phyloP scores from a whole-genome alignment of 2,888 invertebrate species.

The Amblyjoppa proteus region DNA sequence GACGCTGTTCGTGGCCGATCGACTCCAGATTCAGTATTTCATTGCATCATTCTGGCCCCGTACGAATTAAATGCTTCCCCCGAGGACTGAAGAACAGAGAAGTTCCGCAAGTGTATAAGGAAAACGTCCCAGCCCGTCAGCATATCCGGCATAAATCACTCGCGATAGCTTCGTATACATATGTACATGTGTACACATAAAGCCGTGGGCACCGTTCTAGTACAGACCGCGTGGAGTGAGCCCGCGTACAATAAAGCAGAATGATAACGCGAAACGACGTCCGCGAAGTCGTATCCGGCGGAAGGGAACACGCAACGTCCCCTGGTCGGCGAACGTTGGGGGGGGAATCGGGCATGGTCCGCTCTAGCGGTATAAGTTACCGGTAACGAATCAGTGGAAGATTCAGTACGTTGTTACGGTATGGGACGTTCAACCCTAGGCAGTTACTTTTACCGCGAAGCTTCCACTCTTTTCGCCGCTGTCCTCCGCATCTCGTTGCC shows the following conservation, averaged over 20 bases:
- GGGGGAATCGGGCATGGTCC: conserved; percentile 48
- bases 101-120: conserved; percentile 31
- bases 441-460: conserved; percentile 50
- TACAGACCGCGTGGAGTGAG: conserved; percentile 31
- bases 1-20: conserved; percentile 1
- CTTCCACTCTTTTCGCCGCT: conserved; percentile 46
- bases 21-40: conserved; percentile 11
- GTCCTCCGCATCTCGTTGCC: background rate
- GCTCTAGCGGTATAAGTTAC: conserved; percentile 3
- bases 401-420: conserved; percentile 29
- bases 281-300: conserved; percentile 76
- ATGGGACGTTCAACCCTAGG: conserved; percentile 40
- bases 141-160: conserved; percentile 19
- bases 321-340: conserved; percentile 53
- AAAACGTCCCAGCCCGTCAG: conserved; percentile 45
- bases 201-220: conserved; percentile 20
- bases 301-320: conserved; percentile 70
- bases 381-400: conserved; percentile 38
- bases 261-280: conserved; percentile 78
- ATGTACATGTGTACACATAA: background rate
- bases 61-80: conserved; percentile 15
- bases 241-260: conserved; percentile 71
- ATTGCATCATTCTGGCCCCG: conserved; percentile 10
- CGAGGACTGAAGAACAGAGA: conserved; percentile 8
- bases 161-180: background rate